phyloP scores from a whole-genome alignment of 92 coral and sea anemone species.

The Zoanthus sociatus region DNA sequence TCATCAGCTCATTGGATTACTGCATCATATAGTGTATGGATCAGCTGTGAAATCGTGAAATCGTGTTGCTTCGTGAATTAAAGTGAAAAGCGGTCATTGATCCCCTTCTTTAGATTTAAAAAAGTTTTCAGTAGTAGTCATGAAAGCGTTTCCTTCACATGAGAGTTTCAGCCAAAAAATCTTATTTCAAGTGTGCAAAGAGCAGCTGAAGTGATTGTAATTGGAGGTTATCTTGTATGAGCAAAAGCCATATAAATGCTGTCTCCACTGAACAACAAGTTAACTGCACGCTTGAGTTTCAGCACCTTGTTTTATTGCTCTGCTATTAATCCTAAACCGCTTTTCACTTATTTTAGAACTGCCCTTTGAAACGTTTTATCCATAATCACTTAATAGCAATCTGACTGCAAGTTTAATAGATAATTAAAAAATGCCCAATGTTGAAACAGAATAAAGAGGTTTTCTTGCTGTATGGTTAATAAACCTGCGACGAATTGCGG shows the following conservation, averaged over 20 bases:
- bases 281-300: background rate
- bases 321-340: background rate
- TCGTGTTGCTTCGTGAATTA: constrained; percentile 9
- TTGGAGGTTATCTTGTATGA: background rate
- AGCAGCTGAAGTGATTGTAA: background rate
- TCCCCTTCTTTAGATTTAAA: background rate
- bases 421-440: too few relatives aligned
- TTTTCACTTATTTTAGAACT: background rate
- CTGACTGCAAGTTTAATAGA: too few relatives aligned
- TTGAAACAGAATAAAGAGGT: too few relatives aligned
- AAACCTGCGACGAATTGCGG: background rate
- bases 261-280: background rate
- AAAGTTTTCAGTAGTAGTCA: background rate
- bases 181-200: background rate
- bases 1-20: too few relatives aligned
- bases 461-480: background rate
- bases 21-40: background rate
- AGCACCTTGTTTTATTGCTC: background rate
- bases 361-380: too few relatives aligned
- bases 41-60: background rate
- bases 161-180: background rate
- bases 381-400: too few relatives aligned
- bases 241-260: background rate
- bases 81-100: background rate
- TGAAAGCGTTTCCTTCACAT: background rate